Base-by-base conservation (phyloP, 2,888 invertebrate species). In the Rhagonycha fulva region DNA sequence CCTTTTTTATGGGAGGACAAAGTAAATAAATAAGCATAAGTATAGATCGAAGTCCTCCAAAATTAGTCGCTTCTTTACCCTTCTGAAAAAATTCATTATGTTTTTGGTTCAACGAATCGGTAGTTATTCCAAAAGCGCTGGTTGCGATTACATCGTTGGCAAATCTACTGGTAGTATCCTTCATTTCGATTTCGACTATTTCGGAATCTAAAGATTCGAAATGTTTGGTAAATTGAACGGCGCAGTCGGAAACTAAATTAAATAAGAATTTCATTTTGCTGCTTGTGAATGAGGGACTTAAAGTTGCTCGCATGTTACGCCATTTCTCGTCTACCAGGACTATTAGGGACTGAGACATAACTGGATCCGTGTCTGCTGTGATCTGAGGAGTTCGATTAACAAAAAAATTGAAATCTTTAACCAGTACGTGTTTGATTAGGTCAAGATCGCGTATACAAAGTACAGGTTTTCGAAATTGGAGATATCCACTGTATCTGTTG, bases 341-440 rank as follows among this genome's bases (percentile, higher is more conserved):
- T 1, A 4, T 30, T 72, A 73, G 26, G 14, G 9, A 47, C 47
- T 73, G 69, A 1, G 63, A 11, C 0, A 32, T 0, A 7, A 73
- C 7, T 1, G 62, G 62, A 14, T 73, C 73, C 7, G 26, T 23
- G 9, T 73, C 69, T 11, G n/a, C 26, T 7, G 60, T 3, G 0
- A 62, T 11, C 10, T 5, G 47, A 4, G 10, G 4, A 4, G 14
- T 7, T n/a, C 32, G 72, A 63, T 73, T 23, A 24, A 32, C 32
- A 9, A 73, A 73, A n/a, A 24, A 14, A 14, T 73, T 69, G 3
- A 73, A 73, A 23, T 73, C 73, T 14, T 73, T 73, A 32, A 69
- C 14, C 14, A 47, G 24, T 14, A 73, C 12, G 24, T 62, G 32
- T 60, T 73, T 73, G 9, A 73, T 73, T n/a, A 73, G 24, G 11